These are phyloP conservation scores for Drosophila maculinotata DNA, from an alignment of 2,888 invertebrate genomes.

Conservation along the genomic window DNA sequence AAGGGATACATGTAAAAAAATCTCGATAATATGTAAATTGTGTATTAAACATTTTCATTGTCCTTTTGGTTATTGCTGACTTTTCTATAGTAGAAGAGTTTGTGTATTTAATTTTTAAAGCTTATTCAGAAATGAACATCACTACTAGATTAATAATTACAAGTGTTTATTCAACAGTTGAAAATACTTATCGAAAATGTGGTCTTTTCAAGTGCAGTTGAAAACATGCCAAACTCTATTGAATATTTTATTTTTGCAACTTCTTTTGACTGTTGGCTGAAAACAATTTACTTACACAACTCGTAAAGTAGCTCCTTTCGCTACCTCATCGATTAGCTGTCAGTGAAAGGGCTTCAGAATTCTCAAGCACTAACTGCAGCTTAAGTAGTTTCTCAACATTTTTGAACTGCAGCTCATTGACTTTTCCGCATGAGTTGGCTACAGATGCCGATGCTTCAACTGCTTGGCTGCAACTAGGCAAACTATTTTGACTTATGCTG, in stretches of 20 bases:
- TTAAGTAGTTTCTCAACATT: slow-evolving; percentile 20
- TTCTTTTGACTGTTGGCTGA: not conserved
- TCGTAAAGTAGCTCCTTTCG: slow-evolving; percentile 4
- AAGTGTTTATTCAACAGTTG: too few species aligned
- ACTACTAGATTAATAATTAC: too few species aligned
- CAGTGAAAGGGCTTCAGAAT: slow-evolving; percentile 13
- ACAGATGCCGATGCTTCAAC: slow-evolving; percentile 16
- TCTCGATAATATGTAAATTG: slow-evolving; percentile 73
- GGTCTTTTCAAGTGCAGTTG: too few species aligned
- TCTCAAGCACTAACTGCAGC: slow-evolving; percentile 20
- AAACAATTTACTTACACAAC: slow-evolving; percentile 14
- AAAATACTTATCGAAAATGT: too few species aligned
- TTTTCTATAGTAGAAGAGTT: too few species aligned
- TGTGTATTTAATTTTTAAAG: too few species aligned
- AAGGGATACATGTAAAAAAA: slow-evolving; percentile 11
- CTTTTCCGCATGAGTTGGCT: slow-evolving; percentile 27
- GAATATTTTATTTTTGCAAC: not conserved
- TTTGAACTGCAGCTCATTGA: slow-evolving; percentile 42
- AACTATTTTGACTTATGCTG: slow-evolving; percentile 1
- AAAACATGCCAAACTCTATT: too few species aligned
- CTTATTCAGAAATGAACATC: too few species aligned
- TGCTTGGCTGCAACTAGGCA: slow-evolving; percentile 4
- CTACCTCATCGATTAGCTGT: slow-evolving; percentile 37
- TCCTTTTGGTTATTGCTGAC: not conserved
- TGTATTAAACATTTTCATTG: slow-evolving; percentile 10